Percentiles rank a stretch among this genome's conserved stretches.
phyloP scores from a whole-genome alignment of 2,113 vertebrate species.

The Motacilla tschutschensis region DNA sequence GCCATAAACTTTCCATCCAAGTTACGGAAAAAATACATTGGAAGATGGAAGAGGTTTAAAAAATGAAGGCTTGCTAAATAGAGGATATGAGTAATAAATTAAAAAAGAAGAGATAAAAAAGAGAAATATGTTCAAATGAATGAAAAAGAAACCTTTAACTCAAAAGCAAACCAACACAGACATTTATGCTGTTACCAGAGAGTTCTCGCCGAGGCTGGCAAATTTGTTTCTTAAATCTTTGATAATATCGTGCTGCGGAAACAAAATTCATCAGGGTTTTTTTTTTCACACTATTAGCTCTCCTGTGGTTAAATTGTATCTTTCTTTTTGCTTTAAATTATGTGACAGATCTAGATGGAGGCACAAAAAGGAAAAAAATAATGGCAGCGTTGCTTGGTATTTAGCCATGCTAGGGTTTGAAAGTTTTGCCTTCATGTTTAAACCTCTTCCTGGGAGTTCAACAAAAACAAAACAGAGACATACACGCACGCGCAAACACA shows the following conservation, averaged over 20 bases:
- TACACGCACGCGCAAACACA: background rate
- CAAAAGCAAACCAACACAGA: conserved; percentile 80
- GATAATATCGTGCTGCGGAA: conserved; percentile 82
- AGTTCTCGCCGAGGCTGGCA: conserved; percentile 80
- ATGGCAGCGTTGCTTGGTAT: conserved; percentile 68
- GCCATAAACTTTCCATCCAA: conserved; percentile 81
- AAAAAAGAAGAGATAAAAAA: conserved; percentile 56
- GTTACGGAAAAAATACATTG: conserved; percentile 71
- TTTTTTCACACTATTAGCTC: conserved; percentile 71
- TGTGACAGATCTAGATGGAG: conserved; percentile 73
- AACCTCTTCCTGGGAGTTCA: conserved; percentile 77
- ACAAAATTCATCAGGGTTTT: conserved; percentile 80
- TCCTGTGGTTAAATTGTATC: conserved; percentile 64
- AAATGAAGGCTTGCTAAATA: conserved; percentile 80
- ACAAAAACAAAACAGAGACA: conserved; percentile 69
- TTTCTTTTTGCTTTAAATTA: conserved; percentile 68
- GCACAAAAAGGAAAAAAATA: conserved; percentile 61
- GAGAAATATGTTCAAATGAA: conserved; percentile 74
- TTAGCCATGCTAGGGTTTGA: conserved; percentile 71
- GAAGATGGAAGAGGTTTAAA: conserved; percentile 83
- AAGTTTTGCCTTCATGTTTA: conserved; percentile 80
- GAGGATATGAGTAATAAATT: conserved; percentile 70
- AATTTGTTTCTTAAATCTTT: conserved; percentile 85
- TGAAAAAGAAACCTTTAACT: conserved; percentile 73
- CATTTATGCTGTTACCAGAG: conserved; percentile 82